phyloP scores from a whole-genome alignment of 2,888 invertebrate genomes.

The Heliothis peltigera region DNA sequence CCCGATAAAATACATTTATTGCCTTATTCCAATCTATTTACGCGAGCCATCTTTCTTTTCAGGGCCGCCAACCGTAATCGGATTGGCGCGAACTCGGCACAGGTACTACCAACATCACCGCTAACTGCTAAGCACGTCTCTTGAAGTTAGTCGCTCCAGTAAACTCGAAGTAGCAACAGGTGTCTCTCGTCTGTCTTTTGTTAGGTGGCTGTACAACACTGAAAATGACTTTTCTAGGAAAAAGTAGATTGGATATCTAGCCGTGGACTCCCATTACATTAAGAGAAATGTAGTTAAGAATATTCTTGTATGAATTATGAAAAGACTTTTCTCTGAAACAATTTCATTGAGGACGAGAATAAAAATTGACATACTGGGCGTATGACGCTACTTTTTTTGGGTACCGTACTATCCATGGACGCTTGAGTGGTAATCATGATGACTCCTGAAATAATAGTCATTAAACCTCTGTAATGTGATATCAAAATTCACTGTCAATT shows the following conservation, averaged over 20 bases:
- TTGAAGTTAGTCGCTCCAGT: slow-evolving; percentile 29
- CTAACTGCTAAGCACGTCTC: slow-evolving; percentile 16
- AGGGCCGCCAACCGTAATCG: slow-evolving; percentile 34
- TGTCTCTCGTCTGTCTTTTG: slow-evolving; percentile 11
- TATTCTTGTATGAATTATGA: too few relatives aligned
- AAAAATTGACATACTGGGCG: too few relatives aligned
- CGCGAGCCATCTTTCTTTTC: slow-evolving; percentile 7
- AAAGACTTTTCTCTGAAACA: too few relatives aligned
- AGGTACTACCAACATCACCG: slow-evolving; percentile 37
- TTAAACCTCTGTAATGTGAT: too few relatives aligned
- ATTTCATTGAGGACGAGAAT: too few relatives aligned
- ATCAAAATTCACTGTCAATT: too few relatives aligned
- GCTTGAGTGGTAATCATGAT: too few relatives aligned
- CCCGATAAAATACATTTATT: slow-evolving; percentile 9
- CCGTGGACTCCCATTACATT: neutral
- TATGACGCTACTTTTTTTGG: too few relatives aligned
- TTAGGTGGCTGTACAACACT: neutral
- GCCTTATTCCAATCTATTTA: slow-evolving; percentile 30
- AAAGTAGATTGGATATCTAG: neutral
- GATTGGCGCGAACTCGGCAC: slow-evolving; percentile 23
- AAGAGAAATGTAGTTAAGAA: too few relatives aligned
- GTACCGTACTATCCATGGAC: too few relatives aligned
- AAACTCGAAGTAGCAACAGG: slow-evolving; percentile 43
- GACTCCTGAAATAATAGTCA: too few relatives aligned
- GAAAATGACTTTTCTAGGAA: neutral